Conservation (phyloP, 2,888 invertebrate genomes). For the Rhopalosiphum nymphaeae region DNA sequence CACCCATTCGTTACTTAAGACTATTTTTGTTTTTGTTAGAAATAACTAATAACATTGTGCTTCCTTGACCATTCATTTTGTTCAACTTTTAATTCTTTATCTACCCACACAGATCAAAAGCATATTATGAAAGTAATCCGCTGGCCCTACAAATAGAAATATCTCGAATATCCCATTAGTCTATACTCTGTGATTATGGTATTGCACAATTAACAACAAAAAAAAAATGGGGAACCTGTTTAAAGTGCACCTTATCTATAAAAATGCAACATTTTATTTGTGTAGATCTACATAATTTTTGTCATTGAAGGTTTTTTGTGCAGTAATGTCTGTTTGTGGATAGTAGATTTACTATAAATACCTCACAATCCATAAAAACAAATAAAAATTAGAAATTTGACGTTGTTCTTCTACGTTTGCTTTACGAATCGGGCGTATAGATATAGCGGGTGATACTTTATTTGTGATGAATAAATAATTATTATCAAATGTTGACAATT, state of each 20-base stretch:
- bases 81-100: neutral
- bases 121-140: neutral
- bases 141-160: neutral
- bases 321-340: neutral
- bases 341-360: neutral
- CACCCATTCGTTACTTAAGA: neutral
- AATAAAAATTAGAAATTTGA: neutral
- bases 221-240: neutral
- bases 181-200: neutral
- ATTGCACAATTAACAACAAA: neutral
- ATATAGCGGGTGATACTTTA: neutral
- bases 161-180: neutral
- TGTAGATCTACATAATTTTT: neutral
- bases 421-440: neutral
- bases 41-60: neutral
- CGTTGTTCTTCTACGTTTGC: neutral
- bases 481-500: neutral
- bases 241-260: neutral
- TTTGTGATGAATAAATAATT: neutral
- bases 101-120: neutral
- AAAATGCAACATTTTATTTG: neutral
- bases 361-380: neutral
- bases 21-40: neutral
- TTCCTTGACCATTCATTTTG: neutral
- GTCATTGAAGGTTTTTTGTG: neutral